Percentiles rank a stretch among this genome's conserved stretches.
phyloP scores from a whole-genome alignment of 2,888 invertebrate genomes.

The Xestoiulus laeticollis region DNA sequence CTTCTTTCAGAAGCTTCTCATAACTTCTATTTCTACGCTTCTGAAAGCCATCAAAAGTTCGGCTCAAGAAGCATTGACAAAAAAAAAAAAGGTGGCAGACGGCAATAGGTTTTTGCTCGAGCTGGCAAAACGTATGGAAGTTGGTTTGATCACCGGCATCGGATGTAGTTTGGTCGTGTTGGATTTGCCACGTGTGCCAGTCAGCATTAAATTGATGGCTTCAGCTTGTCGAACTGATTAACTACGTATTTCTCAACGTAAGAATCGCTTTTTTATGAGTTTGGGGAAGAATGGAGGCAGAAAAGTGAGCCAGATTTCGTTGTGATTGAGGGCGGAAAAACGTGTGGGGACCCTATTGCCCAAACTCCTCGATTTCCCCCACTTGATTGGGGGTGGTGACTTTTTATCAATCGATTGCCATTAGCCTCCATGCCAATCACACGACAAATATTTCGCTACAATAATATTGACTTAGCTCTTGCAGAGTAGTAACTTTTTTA shows the following conservation, averaged over 20 bases:
- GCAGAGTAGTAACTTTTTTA: not conserved
- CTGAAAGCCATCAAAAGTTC: conserved; percentile 34
- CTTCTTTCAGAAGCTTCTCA: not conserved
- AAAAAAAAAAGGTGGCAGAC: conserved; percentile 32
- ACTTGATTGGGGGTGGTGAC: not conserved
- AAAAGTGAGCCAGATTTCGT: conserved; percentile 23
- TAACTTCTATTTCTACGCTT: conserved; percentile 23
- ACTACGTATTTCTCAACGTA: conserved; percentile 37
- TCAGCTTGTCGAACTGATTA: conserved; percentile 34
- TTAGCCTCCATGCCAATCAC: not conserved
- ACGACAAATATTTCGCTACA: not conserved
- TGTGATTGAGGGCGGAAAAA: not conserved
- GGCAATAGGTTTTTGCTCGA: conserved; percentile 9
- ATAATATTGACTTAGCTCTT: not conserved
- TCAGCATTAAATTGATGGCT: conserved; percentile 37
- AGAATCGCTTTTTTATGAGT: conserved; percentile 25
- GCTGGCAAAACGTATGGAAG: conserved; percentile 6
- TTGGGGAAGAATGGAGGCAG: not conserved
- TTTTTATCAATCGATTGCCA: not conserved
- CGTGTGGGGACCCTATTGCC: not conserved
- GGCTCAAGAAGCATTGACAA: not conserved
- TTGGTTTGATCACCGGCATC: not conserved
- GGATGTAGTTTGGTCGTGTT: conserved; percentile 37
- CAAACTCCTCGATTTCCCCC: not conserved
- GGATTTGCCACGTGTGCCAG: conserved; percentile 37